Conservation (phyloP, 2,113 vertebrate genomes). For the Noturus placidus region DNA sequence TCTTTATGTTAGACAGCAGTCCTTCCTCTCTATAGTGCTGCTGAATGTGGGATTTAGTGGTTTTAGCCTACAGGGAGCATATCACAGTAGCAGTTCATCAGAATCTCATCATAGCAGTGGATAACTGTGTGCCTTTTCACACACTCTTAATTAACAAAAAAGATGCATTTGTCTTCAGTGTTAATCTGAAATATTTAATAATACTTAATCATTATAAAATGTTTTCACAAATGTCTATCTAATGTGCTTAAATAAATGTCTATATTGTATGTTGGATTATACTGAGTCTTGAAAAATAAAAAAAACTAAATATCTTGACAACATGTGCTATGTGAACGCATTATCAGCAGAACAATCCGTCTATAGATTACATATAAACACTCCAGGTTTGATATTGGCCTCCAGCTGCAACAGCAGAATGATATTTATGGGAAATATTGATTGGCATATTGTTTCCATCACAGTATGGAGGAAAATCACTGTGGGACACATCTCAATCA, state of each 20-base stretch:
- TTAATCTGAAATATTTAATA: neutral
- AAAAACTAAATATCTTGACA: neutral
- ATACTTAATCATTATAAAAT: neutral
- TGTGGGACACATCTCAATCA: constrained; percentile 31
- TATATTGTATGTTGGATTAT: neutral
- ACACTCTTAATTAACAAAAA: neutral
- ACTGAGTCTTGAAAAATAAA: neutral
- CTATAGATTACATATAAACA: neutral
- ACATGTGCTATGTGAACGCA: neutral
- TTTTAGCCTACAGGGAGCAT: constrained; percentile 3
- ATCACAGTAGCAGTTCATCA: neutral
- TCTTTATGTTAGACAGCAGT: constrained; percentile 1
- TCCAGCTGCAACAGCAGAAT: neutral
- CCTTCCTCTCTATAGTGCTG: constrained; percentile 35
- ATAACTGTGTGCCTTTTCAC: neutral
- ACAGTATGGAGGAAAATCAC: constrained; percentile 34
- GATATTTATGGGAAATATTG: constrained; percentile 46
- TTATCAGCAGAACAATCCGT: constrained; percentile 14
- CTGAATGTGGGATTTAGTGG: constrained; percentile 48
- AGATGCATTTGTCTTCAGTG: neutral
- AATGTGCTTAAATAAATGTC: neutral
- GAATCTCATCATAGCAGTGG: constrained; percentile 4
- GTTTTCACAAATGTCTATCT: neutral
- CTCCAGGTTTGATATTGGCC: neutral
- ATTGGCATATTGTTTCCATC: constrained; percentile 40